Evolutionary conservation across 2,888 invertebrate species (phyloP).

Genomic region (Coecobrya sp.): DNA sequence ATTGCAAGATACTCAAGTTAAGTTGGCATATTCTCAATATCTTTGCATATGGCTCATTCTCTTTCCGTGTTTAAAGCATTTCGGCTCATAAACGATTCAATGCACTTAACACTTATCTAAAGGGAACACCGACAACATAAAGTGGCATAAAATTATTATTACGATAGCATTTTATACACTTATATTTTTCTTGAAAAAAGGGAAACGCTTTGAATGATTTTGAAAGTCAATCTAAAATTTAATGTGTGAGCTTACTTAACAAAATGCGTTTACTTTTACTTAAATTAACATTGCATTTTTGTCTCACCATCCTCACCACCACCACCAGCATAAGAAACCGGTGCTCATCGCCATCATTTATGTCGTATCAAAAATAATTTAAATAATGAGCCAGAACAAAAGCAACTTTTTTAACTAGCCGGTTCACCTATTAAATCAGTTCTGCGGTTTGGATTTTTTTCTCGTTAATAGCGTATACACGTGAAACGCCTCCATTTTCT

Average conservation of each 20-base stretch:
- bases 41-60: not conserved
- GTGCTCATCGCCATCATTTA: conserved; percentile 24
- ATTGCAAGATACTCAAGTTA: not conserved
- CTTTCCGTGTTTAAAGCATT: not conserved
- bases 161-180: not conserved
- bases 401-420: conserved; percentile 32
- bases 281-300: conserved; percentile 11
- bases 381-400: conserved; percentile 52
- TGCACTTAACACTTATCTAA: conserved; percentile 28
- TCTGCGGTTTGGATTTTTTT: conserved; percentile 26
- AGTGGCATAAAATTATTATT: not conserved
- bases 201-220: not conserved
- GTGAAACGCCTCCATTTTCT: conserved; percentile 34
- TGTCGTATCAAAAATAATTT: conserved; percentile 52
- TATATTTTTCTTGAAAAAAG: not conserved
- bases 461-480: not conserved
- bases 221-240: not conserved
- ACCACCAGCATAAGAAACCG: conserved; percentile 25
- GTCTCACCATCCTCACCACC: not conserved
- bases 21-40: not conserved
- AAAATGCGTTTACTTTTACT: not conserved
- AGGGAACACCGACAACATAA: conserved; percentile 15
- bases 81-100: not conserved
- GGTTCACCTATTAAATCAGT: conserved; percentile 62
- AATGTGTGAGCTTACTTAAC: not conserved